Conservation (phyloP, 2,797 vertebrate species). For the Ispidina lecontei region DNA sequence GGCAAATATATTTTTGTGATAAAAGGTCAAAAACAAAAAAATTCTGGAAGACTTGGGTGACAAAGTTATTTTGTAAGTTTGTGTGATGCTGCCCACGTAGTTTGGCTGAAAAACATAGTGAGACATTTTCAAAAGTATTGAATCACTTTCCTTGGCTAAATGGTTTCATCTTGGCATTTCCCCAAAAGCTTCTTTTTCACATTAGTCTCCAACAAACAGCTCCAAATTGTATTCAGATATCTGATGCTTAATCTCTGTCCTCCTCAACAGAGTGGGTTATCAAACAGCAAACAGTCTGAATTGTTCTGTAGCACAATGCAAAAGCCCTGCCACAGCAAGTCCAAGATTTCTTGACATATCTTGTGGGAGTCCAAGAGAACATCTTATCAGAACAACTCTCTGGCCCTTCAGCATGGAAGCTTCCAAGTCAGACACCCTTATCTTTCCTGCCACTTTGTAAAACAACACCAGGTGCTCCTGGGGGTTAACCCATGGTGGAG, state of each 20-base stretch:
- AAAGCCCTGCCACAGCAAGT: rapidly evolving
- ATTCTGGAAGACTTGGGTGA: neutral
- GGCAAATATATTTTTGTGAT: neutral
- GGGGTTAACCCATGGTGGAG: rapidly evolving
- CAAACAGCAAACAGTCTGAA: neutral
- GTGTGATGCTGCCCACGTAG: neutral
- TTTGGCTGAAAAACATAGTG: neutral
- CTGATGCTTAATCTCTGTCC: neutral
- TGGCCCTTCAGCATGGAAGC: neutral
- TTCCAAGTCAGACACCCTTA: neutral
- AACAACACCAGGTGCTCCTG: rapidly evolving
- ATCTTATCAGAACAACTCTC: neutral
- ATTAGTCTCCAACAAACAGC: neutral
- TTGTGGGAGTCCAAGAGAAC: rapidly evolving
- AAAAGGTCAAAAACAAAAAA: neutral
- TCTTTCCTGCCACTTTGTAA: neutral
- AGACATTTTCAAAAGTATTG: neutral
- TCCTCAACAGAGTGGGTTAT: neutral
- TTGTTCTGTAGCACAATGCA: neutral
- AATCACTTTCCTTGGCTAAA: neutral
- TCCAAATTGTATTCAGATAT: neutral
- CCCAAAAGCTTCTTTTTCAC: neutral
- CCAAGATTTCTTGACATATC: neutral
- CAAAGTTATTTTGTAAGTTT: neutral
- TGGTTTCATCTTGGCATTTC: neutral